Base-by-base conservation (phyloP, 2,113 vertebrate genomes). In the Anguilla japonica region DNA sequence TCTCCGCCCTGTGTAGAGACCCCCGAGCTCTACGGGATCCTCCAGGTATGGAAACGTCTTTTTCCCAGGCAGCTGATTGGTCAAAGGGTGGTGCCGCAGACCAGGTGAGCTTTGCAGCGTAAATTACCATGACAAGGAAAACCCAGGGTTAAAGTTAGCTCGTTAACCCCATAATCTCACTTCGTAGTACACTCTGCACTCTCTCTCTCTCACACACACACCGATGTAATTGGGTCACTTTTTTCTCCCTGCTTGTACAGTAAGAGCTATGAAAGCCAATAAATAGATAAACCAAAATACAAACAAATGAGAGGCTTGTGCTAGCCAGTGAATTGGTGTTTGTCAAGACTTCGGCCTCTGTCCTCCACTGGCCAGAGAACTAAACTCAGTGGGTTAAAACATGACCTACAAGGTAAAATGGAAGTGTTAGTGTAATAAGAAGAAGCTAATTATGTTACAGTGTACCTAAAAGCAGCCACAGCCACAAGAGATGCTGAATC, bases 321-420 rank as follows among this genome's bases (percentile, higher is more conserved):
- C 43, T 63, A 85, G 20, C 16, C 29, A 34, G 67, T 50, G 71
- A 85, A 71, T 85, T 13, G 20, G 41, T 50, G 71, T 85, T 71
- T 53, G 29, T 75, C 14, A 43, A 29, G 67, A 8, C 16, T 83
- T 40, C 82, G 71, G 41, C 46, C 8, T 39, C 15, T 43, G 29
- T 14, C 71, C 71, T 46, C 50, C 43, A 50, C 71, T 18, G 29
- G 43, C 60, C n/a, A 2, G 67, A 15, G 7, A 75, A n/a, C 71
- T 75, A 75, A 75, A 75, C 13, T 75, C 71, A 75, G 71, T 11
- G 26, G 63, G 63, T 71, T 15, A 60, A 60, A 60, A 60, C 11
- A 60, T 60, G 71, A 75, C 71, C n/a, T 75, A 34, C 2, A 11
- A n/a, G n/a, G 71, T 75, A 83, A 82, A 82, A 83, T 83, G 26